Evolutionary conservation across 2,888 invertebrate species (phyloP).

Genomic region (Platypus cylindrus): DNA sequence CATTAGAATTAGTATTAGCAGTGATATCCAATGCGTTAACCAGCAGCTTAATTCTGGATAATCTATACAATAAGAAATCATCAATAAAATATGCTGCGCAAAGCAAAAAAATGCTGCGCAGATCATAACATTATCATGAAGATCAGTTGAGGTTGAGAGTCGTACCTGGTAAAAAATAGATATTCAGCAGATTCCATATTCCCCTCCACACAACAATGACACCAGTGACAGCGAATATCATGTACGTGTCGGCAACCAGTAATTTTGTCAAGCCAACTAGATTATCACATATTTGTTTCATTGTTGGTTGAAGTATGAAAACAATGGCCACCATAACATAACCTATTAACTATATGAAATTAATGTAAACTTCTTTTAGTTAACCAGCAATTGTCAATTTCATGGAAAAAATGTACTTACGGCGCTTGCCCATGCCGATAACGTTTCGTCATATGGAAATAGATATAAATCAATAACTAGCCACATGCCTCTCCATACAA

Average conservation of each 20-base stretch:
- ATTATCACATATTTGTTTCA: slow-evolving; percentile 12
- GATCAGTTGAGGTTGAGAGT: too few relatives aligned
- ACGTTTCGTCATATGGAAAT: slow-evolving; percentile 15
- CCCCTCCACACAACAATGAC: slow-evolving; percentile 13
- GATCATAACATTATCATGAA: too few relatives aligned
- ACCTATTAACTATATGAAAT: slow-evolving; percentile 12
- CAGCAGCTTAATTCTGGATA: slow-evolving; percentile 12
- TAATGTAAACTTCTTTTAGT: too few relatives aligned
- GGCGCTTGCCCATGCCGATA: slow-evolving; percentile 10
- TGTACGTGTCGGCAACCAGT: slow-evolving; percentile 12
- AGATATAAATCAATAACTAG: slow-evolving; percentile 23
- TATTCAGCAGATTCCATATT: slow-evolving; percentile 13
- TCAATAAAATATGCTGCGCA: neutral
- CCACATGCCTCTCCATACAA: slow-evolving; percentile 15
- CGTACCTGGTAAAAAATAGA: slow-evolving; percentile 14
- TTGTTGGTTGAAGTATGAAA: slow-evolving; percentile 10
- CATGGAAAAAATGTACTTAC: too few relatives aligned
- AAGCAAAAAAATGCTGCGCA: too few relatives aligned
- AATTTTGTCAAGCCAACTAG: slow-evolving; percentile 10
- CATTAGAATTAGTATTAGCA: slow-evolving; percentile 13
- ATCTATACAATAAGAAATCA: slow-evolving; percentile 4
- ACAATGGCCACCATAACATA: slow-evolving; percentile 12
- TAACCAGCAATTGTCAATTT: too few relatives aligned
- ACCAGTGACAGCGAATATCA: slow-evolving; percentile 10
- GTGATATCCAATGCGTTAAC: slow-evolving; percentile 9